Conservation (phyloP, 2,797 vertebrate species). For the Pseudotriccus pelzelni region DNA sequence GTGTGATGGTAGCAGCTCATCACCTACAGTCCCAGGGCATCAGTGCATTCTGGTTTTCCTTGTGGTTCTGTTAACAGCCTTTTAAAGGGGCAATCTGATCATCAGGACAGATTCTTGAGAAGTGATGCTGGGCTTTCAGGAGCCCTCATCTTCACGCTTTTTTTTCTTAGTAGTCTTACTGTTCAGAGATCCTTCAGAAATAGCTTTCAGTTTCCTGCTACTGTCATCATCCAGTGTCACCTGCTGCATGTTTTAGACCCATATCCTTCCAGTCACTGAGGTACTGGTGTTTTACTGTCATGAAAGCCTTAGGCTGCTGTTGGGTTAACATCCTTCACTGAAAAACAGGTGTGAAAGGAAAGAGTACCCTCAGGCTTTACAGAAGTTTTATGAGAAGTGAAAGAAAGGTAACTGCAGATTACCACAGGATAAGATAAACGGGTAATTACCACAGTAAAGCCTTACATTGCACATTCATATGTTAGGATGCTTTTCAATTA, state of each 20-base stretch:
- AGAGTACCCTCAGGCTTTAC: background rate
- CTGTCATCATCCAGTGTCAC: background rate
- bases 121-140: background rate
- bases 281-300: background rate
- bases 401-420: background rate
- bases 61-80: background rate
- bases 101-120: background rate
- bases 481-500: background rate
- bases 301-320: background rate
- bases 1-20: background rate
- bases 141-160: background rate
- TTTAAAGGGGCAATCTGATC: background rate
- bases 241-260: background rate
- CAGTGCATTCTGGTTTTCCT: background rate
- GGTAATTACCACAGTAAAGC: background rate
- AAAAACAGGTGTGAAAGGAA: background rate
- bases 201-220: background rate
- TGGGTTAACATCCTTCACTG: background rate
- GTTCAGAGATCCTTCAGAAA: background rate
- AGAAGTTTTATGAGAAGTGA: background rate
- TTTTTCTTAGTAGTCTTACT: background rate
- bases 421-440: background rate
- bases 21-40: background rate
- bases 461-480: background rate
- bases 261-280: accelerated